Percentiles rank a stretch among this genome's conserved stretches.
phyloP scores from a whole-genome alignment of 2,888 invertebrate species.

The Notocelia uddmanniana region DNA sequence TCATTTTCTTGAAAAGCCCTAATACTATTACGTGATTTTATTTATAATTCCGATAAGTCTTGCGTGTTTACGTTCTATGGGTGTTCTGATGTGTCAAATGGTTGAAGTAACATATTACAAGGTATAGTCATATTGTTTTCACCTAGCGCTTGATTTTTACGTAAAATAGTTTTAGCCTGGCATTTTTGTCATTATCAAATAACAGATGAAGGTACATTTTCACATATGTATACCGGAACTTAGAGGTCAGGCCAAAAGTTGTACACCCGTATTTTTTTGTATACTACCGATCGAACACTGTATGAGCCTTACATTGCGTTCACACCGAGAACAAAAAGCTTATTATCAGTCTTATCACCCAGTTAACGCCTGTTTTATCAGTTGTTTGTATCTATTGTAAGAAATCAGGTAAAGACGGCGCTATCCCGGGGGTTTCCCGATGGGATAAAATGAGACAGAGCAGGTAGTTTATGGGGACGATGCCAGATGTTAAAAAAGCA shows the following conservation, averaged over 20 bases:
- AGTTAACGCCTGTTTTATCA: constrained; percentile 21
- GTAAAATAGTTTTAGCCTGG: too few relatives aligned
- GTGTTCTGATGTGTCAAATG: too few relatives aligned
- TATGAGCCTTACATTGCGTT: constrained; percentile 17
- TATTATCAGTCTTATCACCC: constrained; percentile 6
- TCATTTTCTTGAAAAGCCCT: too few relatives aligned
- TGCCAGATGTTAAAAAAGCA: constrained; percentile 3
- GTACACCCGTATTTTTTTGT: not conserved
- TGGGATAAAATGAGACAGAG: constrained; percentile 12
- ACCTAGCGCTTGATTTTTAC: too few relatives aligned
- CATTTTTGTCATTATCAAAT: too few relatives aligned
- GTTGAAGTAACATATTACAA: too few relatives aligned
- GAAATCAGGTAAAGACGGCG: constrained; percentile 30
- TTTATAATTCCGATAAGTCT: too few relatives aligned
- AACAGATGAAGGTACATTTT: too few relatives aligned
- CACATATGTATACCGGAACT: too few relatives aligned
- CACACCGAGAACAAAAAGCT: constrained; percentile 30
- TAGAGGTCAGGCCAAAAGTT: not conserved
- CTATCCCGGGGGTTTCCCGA: constrained; percentile 37
- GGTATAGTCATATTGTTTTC: too few relatives aligned
- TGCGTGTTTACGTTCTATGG: too few relatives aligned
- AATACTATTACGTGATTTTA: too few relatives aligned
- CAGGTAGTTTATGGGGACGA: constrained; percentile 22
- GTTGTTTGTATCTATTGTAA: constrained; percentile 23
- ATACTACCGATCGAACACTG: not conserved